Conservation (phyloP, 2,113 vertebrate species). For the Crotalus tigris region DNA sequence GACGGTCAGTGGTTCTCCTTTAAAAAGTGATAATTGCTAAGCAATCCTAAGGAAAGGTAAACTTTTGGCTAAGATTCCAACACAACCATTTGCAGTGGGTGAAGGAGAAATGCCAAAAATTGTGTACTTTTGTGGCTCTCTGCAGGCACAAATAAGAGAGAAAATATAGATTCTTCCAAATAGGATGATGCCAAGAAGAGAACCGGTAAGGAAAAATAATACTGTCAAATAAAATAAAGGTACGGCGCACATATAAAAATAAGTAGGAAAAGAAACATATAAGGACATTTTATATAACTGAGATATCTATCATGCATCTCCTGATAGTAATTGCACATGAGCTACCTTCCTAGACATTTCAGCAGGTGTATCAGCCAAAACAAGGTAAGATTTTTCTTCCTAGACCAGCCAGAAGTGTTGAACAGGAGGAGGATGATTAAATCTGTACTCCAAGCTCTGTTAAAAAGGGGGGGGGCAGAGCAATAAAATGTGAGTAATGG, state of each 20-base stretch:
- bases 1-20: not conserved
- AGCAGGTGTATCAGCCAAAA: not conserved
- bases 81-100: not conserved
- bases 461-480: not conserved
- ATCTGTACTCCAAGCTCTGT: not conserved
- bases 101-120: not conserved
- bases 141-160: not conserved
- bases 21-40: slow-evolving; percentile 15
- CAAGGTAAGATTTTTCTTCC: not conserved
- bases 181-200: not conserved
- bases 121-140: not conserved
- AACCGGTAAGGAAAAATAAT: not conserved
- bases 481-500: not conserved
- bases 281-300: not conserved
- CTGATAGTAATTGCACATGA: not conserved
- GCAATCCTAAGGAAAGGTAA: not conserved
- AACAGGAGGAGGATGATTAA: not conserved
- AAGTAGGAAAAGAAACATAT: not conserved
- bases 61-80: not conserved
- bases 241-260: not conserved
- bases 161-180: not conserved
- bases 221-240: not conserved
- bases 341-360: not conserved
- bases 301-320: not conserved
- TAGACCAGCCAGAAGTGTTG: not conserved